A percentile compares a stretch with the other conserved stretches of the same genome.
phyloP scores from a whole-genome alignment of 2,797 vertebrate genomes.

The Mormyrops boulengeri region DNA sequence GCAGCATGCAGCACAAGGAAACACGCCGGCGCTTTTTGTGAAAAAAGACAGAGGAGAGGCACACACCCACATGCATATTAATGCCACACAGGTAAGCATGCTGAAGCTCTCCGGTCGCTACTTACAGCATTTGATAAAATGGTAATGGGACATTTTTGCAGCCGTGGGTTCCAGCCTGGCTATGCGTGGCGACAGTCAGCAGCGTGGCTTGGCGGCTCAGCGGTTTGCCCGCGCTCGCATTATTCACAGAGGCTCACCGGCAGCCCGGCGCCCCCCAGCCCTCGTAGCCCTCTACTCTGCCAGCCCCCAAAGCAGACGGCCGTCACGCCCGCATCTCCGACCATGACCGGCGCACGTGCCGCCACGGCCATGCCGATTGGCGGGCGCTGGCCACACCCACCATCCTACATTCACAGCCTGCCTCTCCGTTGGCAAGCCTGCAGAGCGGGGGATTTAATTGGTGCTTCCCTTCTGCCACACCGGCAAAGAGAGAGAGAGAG shows the following conservation, averaged over 20 bases:
- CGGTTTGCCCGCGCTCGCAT: slow-evolving; percentile 53
- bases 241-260: slow-evolving; percentile 44
- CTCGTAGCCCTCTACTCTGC: slow-evolving; percentile 49
- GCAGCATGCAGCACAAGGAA: slow-evolving; percentile 23
- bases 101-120: slow-evolving; percentile 51
- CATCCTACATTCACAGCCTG: slow-evolving; percentile 61
- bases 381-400: slow-evolving; percentile 62
- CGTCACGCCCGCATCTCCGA: slow-evolving; percentile 46
- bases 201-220: slow-evolving; percentile 68
- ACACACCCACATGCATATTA: slow-evolving; percentile 3
- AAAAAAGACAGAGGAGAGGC: slow-evolving; percentile 25
- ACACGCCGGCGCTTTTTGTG: not conserved
- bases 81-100: slow-evolving; percentile 19
- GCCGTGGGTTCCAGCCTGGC: slow-evolving; percentile 65
- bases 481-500: slow-evolving; percentile 8
- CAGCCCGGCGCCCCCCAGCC: slow-evolving; percentile 30
- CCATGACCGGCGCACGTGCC: slow-evolving; percentile 73
- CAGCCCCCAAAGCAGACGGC: slow-evolving; percentile 51
- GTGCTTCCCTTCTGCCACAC: slow-evolving; percentile 43
- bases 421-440: slow-evolving; percentile 22
- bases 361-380: slow-evolving; percentile 71
- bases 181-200: slow-evolving; percentile 38
- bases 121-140: slow-evolving; percentile 98
- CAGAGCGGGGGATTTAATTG: slow-evolving; percentile 52
- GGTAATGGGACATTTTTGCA: slow-evolving; percentile 88